Conservation (phyloP, 2,113 vertebrate genomes). For the Reinhardtius hippoglossoides region DNA sequence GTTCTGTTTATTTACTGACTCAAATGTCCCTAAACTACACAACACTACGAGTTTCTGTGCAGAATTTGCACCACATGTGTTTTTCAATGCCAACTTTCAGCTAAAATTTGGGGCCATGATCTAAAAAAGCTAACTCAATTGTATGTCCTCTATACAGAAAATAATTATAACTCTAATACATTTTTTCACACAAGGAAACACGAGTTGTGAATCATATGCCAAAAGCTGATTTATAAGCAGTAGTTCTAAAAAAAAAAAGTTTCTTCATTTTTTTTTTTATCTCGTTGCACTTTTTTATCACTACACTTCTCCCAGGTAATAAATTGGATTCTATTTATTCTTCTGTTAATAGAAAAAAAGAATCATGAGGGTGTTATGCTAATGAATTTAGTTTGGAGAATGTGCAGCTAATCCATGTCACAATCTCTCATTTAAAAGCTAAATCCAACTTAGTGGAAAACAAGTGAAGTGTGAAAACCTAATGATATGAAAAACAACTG, state of each 20-base stretch:
- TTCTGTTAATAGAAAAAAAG: constrained; percentile 8
- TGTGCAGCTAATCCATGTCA: constrained; percentile 30
- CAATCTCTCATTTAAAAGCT: constrained; percentile 38
- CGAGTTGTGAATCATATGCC: background rate
- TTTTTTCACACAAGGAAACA: background rate
- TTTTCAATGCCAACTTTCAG: no score
- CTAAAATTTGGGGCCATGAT: no score
- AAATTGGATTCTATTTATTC: background rate
- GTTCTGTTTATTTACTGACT: no score
- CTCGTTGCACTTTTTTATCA: background rate
- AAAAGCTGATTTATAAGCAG: background rate
- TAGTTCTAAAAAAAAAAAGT: background rate
- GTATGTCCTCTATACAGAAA: background rate
- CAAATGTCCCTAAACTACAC: no score
- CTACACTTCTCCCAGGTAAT: background rate
- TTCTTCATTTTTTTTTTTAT: background rate
- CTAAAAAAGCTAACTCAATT: background rate
- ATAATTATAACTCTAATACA: background rate
- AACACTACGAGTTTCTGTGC: no score
- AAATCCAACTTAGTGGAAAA: constrained; percentile 48
- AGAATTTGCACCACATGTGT: no score
- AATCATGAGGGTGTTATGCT: constrained; percentile 25
- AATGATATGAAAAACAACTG: constrained; percentile 45
- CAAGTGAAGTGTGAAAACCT: constrained; percentile 50
- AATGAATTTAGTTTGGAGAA: constrained; percentile 32